A percentile compares a stretch with the other conserved stretches of the same genome.
phyloP scores from a whole-genome alignment of 1,140 invertebrate species.

The Brachionus rotundiformis region DNA sequence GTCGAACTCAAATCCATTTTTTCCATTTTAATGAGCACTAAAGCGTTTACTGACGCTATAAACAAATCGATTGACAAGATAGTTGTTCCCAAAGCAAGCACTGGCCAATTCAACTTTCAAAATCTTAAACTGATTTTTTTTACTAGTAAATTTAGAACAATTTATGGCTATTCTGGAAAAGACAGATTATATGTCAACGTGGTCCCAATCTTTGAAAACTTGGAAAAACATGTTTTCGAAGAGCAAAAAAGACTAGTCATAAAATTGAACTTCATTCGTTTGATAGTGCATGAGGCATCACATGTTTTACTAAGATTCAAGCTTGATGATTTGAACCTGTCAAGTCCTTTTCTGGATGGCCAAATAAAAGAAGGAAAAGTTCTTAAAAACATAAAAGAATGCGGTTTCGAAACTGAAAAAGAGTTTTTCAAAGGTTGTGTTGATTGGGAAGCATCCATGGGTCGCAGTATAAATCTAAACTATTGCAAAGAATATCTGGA shows the following conservation, averaged over 20 bases:
- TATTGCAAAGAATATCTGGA: neutral
- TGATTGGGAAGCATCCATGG: neutral
- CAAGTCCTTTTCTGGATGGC: neutral
- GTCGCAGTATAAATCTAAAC: neutral
- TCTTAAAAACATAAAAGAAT: neutral
- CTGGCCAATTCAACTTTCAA: neutral
- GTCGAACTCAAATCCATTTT: neutral
- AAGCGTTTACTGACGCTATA: neutral
- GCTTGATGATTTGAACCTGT: neutral
- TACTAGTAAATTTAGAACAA: neutral
- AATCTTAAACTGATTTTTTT: constrained; percentile 2
- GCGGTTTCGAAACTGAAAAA: constrained; percentile 19
- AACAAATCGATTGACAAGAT: neutral
- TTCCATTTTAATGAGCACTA: neutral
- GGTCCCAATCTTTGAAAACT: neutral
- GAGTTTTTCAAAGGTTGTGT: neutral
- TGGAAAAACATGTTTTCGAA: neutral
- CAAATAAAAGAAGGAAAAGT: constrained; percentile 5
- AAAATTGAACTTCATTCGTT: constrained; percentile 25
- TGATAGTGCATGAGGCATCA: neutral
- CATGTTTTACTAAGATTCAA: constrained; percentile 6
- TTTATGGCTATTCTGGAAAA: constrained; percentile 11
- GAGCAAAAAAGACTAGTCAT: neutral
- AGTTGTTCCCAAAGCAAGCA: neutral
- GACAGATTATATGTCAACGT: constrained; percentile 1